These are phyloP conservation scores for Zoanthus gigantus DNA, from an alignment of 92 coral and sea anemone species.

Conservation along the genomic window DNA sequence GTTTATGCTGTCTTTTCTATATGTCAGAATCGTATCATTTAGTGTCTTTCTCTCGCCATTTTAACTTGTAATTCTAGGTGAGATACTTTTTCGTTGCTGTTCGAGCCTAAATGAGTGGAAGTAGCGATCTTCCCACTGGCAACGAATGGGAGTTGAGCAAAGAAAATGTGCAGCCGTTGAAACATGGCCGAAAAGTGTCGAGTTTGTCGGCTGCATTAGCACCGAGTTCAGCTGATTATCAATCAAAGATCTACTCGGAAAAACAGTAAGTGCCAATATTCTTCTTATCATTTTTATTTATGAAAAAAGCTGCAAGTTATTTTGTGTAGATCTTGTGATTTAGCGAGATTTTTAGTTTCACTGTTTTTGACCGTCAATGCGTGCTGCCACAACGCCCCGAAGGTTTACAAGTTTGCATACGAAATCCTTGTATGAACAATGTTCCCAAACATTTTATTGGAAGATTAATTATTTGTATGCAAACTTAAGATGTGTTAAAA, in stretches of 20 bases:
- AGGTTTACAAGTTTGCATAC: not conserved
- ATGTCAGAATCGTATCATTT: constrained; percentile 14
- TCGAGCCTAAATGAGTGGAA: constrained; percentile 63
- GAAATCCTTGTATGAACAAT: not conserved
- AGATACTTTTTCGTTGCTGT: not conserved
- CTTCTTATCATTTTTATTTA: not conserved
- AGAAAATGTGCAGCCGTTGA: constrained; percentile 95
- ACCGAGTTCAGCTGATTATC: constrained; percentile 83
- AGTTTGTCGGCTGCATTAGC: constrained; percentile 88
- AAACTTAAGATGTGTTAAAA: no score
- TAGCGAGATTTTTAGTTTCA: not conserved
- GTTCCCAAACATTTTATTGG: not conserved
- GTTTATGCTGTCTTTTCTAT: constrained; percentile 12
- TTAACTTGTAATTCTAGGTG: not conserved
- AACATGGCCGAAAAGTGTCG: constrained; percentile 94
- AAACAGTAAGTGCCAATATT: constrained; percentile 78
- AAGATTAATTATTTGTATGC: not conserved
- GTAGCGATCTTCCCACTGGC: constrained; percentile 63
- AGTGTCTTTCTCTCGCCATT: not conserved
- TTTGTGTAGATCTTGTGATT: not conserved
- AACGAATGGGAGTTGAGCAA: constrained; percentile 98
- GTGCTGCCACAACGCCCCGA: not conserved
- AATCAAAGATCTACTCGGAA: constrained; percentile 78
- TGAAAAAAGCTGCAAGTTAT: no score
- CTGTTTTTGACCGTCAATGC: not conserved